Evolutionary conservation across 2,888 invertebrate genomes (phyloP).

Genomic region (Xylota sylvarum): DNA sequence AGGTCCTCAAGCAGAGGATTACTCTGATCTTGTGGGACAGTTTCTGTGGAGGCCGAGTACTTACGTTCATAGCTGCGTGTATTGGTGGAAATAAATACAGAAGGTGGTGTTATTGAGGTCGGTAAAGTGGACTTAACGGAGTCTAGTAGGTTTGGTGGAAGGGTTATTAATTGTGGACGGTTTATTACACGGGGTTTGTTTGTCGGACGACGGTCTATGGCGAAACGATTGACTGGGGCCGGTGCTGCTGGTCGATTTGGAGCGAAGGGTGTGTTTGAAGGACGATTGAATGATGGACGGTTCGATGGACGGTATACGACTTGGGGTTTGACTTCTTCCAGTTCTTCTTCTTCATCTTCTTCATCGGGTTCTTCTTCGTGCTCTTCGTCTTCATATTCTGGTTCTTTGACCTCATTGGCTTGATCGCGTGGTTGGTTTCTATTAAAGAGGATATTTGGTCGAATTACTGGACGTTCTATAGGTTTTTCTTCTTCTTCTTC

Average conservation of each 20-base stretch:
- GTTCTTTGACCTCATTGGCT: conserved; percentile 33
- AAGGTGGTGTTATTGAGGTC: conserved; percentile 81
- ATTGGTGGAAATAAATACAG: conserved; percentile 82
- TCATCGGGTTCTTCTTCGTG: conserved; percentile 76
- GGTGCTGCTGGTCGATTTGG: conserved; percentile 47
- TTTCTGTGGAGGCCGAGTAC: conserved; percentile 81
- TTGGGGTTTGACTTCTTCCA: conserved; percentile 68
- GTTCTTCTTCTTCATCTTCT: conserved; percentile 66
- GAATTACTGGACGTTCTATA: conserved; percentile 17
- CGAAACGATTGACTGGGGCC: conserved; percentile 75
- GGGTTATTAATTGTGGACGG: conserved; percentile 81
- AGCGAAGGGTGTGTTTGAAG: conserved; percentile 35
- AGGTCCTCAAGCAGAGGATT: conserved; percentile 83
- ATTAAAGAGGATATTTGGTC: conserved; percentile 20
- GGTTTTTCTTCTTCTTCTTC: conserved; percentile 56
- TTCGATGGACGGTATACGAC: conserved; percentile 77
- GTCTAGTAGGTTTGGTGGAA: conserved; percentile 82
- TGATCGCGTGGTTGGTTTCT: conserved; percentile 4
- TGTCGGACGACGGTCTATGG: conserved; percentile 78
- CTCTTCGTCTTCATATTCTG: conserved; percentile 54
- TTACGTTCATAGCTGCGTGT: conserved; percentile 84
- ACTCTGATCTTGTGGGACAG: conserved; percentile 80
- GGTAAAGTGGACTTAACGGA: conserved; percentile 80
- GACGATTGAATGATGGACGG: conserved; percentile 61
- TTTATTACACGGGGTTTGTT: conserved; percentile 81